Conservation (phyloP, 2,797 vertebrate species). For the Argya squamiceps region DNA sequence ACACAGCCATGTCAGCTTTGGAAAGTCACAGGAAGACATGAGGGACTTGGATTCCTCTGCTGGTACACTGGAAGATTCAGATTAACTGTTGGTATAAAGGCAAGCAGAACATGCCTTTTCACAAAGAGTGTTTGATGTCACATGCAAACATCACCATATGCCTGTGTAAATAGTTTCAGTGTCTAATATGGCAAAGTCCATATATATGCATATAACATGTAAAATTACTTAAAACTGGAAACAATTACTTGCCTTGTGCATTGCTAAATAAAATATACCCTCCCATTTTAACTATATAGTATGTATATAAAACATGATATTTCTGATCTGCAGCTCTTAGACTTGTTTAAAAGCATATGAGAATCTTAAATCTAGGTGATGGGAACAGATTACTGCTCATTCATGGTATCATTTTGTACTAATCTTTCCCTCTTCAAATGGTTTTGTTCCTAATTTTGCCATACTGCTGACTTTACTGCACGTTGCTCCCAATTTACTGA, state of each 20-base stretch:
- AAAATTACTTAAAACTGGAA: background rate
- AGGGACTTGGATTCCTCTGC: background rate
- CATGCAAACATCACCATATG: background rate
- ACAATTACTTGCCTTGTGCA: background rate
- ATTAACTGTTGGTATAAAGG: background rate
- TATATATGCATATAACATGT: fast-evolving
- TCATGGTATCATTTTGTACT: background rate
- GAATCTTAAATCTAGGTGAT: background rate
- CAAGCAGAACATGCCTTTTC: background rate
- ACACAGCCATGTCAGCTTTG: background rate
- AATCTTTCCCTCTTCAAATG: background rate
- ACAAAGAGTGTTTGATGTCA: background rate
- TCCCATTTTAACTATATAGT: background rate
- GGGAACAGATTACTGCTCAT: background rate
- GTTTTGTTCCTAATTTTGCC: background rate
- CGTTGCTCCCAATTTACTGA: background rate
- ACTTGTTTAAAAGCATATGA: background rate
- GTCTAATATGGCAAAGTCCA: background rate
- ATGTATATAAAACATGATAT: background rate
- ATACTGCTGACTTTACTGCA: fast-evolving
- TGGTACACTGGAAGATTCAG: background rate
- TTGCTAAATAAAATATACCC: background rate
- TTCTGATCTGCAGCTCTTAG: background rate
- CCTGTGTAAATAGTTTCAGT: background rate
- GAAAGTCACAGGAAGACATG: background rate